phyloP scores from a whole-genome alignment of 2,888 invertebrate genomes.

The Andrena trimmerana region DNA sequence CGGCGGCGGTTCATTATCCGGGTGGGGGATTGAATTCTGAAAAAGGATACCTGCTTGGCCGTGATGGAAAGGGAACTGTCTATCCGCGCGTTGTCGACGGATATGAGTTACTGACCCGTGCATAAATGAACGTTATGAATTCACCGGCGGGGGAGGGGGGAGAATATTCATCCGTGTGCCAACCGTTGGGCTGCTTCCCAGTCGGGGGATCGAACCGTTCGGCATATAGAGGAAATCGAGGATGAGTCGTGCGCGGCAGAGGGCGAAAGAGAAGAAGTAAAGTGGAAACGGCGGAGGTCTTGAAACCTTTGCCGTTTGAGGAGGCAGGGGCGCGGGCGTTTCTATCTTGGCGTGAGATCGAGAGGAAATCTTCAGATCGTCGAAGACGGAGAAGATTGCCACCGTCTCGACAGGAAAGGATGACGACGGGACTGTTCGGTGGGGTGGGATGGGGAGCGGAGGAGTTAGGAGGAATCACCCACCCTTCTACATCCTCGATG shows the following conservation, averaged over 20 bases:
- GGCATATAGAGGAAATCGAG: slow-evolving; percentile 71
- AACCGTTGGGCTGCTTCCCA: slow-evolving; percentile 34
- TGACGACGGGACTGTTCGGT: slow-evolving; percentile 23
- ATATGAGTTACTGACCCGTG: slow-evolving; percentile 75
- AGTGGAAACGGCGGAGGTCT: slow-evolving; percentile 43
- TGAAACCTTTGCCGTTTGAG: slow-evolving; percentile 41
- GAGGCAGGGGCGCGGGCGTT: slow-evolving; percentile 31
- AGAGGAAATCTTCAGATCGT: slow-evolving; percentile 73
- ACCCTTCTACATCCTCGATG: slow-evolving; percentile 66
- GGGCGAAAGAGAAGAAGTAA: slow-evolving; percentile 39
- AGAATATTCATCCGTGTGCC: slow-evolving; percentile 68
- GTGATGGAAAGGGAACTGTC: neutral
- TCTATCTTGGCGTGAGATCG: slow-evolving; percentile 72
- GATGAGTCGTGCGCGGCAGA: slow-evolving; percentile 54
- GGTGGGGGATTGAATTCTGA: slow-evolving; percentile 25
- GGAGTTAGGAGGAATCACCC: slow-evolving; percentile 23
- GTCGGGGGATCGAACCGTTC: slow-evolving; percentile 57
- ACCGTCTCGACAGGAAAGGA: slow-evolving; percentile 65
- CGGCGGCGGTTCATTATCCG: slow-evolving; percentile 38
- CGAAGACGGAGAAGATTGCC: slow-evolving; percentile 69
- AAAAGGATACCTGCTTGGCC: slow-evolving; percentile 7
- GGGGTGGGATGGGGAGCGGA: slow-evolving; percentile 1
- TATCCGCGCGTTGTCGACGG: slow-evolving; percentile 33
- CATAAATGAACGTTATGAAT: slow-evolving; percentile 78
- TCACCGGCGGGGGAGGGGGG: slow-evolving; percentile 44